Evolutionary conservation across 92 coral and sea anemone species (phyloP).

Genomic region (Meandrina meandrites): DNA sequence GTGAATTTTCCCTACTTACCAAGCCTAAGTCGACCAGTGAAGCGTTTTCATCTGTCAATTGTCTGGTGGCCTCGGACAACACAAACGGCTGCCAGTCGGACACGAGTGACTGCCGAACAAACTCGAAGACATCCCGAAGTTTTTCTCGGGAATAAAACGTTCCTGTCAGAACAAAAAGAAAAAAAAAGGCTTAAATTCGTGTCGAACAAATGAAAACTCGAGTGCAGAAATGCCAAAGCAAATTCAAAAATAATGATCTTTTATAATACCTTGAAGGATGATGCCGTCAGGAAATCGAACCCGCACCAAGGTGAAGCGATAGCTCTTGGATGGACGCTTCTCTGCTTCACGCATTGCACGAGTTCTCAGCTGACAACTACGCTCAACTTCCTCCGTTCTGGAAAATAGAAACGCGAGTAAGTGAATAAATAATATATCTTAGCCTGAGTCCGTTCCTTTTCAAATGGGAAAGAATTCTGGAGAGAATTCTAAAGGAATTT

Average conservation of each 20-base stretch:
- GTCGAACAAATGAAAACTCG: neutral
- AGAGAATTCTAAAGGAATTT: too few species aligned
- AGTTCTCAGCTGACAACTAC: slow-evolving; percentile 84
- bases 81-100: slow-evolving; percentile 97
- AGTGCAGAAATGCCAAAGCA: neutral
- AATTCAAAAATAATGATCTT: too few species aligned
- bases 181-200: neutral
- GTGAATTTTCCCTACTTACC: slow-evolving; percentile 57
- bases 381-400: slow-evolving; percentile 82
- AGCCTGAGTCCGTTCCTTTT: too few species aligned
- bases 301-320: slow-evolving; percentile 86
- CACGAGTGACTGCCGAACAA: slow-evolving; percentile 83
- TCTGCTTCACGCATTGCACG: slow-evolving; percentile 96
- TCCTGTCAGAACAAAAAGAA: slow-evolving; percentile 49
- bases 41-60: slow-evolving; percentile 80
- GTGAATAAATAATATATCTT: neutral
- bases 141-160: slow-evolving; percentile 90
- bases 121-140: slow-evolving; percentile 72
- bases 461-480: too few species aligned
- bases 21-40: slow-evolving; percentile 75
- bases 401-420: neutral
- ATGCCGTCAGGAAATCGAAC: slow-evolving; percentile 88
- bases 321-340: slow-evolving; percentile 78
- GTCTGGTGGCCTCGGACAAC: slow-evolving; percentile 82
- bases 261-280: slow-evolving; percentile 80